Evolutionary conservation across 1,140 invertebrate species (phyloP).

Genomic region (Lordiphosa stackelbergi): DNA sequence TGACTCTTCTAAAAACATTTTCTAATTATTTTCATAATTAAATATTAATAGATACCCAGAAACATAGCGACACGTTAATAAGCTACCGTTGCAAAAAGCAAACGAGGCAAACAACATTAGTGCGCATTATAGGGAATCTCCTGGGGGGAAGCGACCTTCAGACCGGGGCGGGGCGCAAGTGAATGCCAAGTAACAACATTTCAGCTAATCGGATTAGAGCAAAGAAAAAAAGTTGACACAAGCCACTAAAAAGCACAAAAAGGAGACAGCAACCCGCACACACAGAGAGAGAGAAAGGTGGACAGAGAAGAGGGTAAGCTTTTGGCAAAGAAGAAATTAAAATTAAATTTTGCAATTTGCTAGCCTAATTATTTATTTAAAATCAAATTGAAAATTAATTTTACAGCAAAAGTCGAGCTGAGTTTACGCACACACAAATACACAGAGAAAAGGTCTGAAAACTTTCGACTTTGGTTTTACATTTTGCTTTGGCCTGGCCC

Average conservation of each 20-base stretch:
- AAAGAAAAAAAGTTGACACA: slow-evolving; percentile 48
- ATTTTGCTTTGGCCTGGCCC: too few species aligned
- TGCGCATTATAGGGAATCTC: slow-evolving; percentile 66
- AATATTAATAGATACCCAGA: slow-evolving; percentile 54
- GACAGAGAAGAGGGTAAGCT: slow-evolving; percentile 12
- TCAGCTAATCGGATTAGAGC: slow-evolving; percentile 55
- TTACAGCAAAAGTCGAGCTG: slow-evolving; percentile 62
- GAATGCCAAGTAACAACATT: slow-evolving; percentile 51
- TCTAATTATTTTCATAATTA: slow-evolving; percentile 68
- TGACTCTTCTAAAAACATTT: slow-evolving; percentile 29
- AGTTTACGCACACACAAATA: slow-evolving; percentile 1
- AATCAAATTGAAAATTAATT: slow-evolving; percentile 77
- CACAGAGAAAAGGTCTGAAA: slow-evolving; percentile 31
- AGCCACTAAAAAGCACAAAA: slow-evolving; percentile 3
- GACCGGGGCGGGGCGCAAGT: slow-evolving; percentile 28
- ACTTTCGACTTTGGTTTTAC: slow-evolving; percentile 6
- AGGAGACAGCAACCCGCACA: too few species aligned
- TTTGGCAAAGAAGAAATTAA: slow-evolving; percentile 61
- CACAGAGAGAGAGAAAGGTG: background rate
- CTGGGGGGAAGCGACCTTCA: slow-evolving; percentile 16
- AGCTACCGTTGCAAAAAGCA: slow-evolving; percentile 12
- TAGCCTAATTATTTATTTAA: slow-evolving; percentile 77
- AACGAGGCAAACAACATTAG: slow-evolving; percentile 67
- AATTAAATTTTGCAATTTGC: slow-evolving; percentile 77
- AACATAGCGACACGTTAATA: slow-evolving; percentile 44